Base-by-base conservation (phyloP, 2,113 vertebrate genomes). In the Helogale parvula region DNA sequence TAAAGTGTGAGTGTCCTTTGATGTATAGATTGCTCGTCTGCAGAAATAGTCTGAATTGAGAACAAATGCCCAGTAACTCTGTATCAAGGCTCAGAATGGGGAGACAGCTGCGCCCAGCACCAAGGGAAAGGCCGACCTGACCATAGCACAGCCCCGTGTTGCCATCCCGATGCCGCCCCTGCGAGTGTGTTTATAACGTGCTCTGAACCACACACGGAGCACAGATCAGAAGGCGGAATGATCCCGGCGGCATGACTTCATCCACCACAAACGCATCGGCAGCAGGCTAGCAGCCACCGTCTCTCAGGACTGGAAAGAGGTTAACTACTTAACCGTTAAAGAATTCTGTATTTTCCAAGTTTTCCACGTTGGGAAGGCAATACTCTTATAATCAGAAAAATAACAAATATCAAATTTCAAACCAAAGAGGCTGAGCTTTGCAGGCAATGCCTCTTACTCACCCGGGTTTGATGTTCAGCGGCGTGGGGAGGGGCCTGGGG, bases 401-500 rank as follows among this genome's bases (percentile, higher is more conserved):
- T 47, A 85, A 86, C 17, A 88, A 60, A 69, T 38, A 74, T 27
- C 68, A 72, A 31, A 41, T 45, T 66, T 69, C 54, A n/a, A 63
- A 47, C 7, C n/a, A 27, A 45, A 68, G 21, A 11, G 0, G 17
- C 4, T 41, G 60, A 29, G 65, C 12, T 47, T 81, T 66, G 29
- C 13, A 80, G 54, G 80, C 38, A 45, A 47, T 45, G 52, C 60
- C 29, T 81, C 52, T 87, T 85, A 98, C 99, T 99, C 98, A 99
- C 99, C 99, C 99, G 90, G 99, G 97, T 98, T 98, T 99, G 88
- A 99, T 99, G 97, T 99, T 99, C 96, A 99, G 99, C 80, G 99
- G 99, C 33, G 98, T 98, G 92, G 99, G 99, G 96, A 99, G 99
- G 88, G 99, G 99, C 88, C 99, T 99, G 69, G 98, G 91, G 98